Conservation (phyloP, 1,140 invertebrate species). For the Acromyrmex charruanus region DNA sequence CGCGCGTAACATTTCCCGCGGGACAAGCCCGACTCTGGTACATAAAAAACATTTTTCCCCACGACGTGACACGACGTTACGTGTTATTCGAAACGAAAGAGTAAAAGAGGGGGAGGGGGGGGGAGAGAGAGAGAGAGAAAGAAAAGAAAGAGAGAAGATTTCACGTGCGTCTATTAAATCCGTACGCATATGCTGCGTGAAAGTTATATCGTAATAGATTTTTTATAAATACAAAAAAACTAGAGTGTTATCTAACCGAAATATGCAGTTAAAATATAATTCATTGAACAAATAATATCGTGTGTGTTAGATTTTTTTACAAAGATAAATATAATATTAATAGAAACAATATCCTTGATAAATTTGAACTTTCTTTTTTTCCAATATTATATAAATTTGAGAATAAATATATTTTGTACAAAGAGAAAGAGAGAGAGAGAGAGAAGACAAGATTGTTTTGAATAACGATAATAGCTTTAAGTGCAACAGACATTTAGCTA, state of each 20-base stretch:
- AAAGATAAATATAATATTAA: neutral
- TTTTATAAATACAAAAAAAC: neutral
- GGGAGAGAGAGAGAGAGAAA: neutral
- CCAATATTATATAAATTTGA: too few relatives aligned
- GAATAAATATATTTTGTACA: neutral
- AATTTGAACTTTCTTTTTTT: neutral
- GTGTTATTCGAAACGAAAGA: conserved; percentile 45
- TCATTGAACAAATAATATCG: neutral
- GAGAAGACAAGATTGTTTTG: neutral
- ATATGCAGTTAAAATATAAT: conserved; percentile 8
- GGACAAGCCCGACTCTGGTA: conserved; percentile 54
- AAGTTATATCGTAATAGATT: conserved; percentile 30
- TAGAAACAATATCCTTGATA: neutral
- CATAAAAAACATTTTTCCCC: conserved; percentile 68
- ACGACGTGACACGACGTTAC: conserved; percentile 59
- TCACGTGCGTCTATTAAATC: conserved; percentile 42
- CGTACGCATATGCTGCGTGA: neutral
- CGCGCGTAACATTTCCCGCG: conserved; percentile 57
- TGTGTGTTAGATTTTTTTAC: neutral
- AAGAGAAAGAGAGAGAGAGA: neutral
- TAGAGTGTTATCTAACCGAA: conserved; percentile 10
- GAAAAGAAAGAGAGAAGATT: conserved; percentile 4
- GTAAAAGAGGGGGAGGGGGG: neutral
- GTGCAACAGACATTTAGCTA: neutral
- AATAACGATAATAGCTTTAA: neutral